Evolutionary conservation across 1,140 invertebrate species (phyloP).

Genomic region (Calycopis cecrops): DNA sequence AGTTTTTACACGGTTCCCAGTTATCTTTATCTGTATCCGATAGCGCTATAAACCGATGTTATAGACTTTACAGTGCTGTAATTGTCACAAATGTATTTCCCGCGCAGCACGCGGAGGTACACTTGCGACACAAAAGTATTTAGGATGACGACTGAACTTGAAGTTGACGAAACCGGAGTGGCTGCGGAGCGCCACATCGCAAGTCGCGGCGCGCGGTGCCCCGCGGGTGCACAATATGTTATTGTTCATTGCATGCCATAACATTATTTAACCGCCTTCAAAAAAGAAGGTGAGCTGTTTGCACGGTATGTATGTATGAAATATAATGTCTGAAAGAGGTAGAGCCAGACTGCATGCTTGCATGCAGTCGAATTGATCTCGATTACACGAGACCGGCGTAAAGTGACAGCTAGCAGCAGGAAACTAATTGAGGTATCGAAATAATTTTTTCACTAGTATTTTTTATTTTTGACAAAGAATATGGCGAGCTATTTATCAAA

Average conservation of each 20-base stretch:
- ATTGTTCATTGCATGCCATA: background rate
- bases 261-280: too few relatives aligned
- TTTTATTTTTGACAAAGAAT: too few relatives aligned
- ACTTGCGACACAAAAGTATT: background rate
- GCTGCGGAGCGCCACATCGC: constrained; percentile 1
- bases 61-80: background rate
- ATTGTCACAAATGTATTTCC: background rate
- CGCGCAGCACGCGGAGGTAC: background rate
- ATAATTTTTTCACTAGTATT: too few relatives aligned
- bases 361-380: too few relatives aligned
- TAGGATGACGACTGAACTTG: background rate
- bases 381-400: too few relatives aligned
- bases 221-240: background rate
- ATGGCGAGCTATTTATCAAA: too few relatives aligned
- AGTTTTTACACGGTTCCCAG: background rate
- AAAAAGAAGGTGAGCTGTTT: too few relatives aligned
- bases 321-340: too few relatives aligned
- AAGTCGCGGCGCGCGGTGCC: background rate
- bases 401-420: too few relatives aligned
- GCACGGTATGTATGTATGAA: too few relatives aligned
- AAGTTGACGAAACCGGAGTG: background rate
- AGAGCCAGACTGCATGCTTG: too few relatives aligned
- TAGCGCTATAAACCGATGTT: background rate
- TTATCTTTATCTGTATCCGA: background rate
- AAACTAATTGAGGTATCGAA: too few relatives aligned